phyloP scores from a whole-genome alignment of 2,113 vertebrate species.

The Elaphurus davidianus region DNA sequence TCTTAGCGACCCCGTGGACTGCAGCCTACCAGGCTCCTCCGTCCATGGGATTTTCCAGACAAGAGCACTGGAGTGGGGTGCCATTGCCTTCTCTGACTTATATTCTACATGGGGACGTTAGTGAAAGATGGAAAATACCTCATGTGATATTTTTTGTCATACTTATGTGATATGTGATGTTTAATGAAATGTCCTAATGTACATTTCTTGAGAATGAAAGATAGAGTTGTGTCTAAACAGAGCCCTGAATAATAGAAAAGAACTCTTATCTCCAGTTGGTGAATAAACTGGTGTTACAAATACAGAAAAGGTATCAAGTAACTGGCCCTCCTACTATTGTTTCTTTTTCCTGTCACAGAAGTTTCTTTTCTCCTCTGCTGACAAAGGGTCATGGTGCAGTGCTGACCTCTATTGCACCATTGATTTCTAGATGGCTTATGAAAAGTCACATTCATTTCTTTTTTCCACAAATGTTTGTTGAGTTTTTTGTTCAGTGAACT shows the following conservation, averaged over 20 bases:
- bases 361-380: neutral
- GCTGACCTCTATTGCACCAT: fast-evolving
- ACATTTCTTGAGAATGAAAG: neutral
- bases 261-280: neutral
- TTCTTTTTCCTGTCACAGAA: neutral
- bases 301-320: neutral
- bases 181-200: neutral
- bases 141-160: neutral
- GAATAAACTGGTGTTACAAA: neutral
- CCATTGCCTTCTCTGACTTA: neutral
- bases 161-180: neutral
- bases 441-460: neutral
- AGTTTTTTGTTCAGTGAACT: neutral
- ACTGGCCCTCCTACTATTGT: fast-evolving
- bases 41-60: too few species aligned
- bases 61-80: too few species aligned
- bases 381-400: neutral
- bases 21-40: too few species aligned
- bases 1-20: too few species aligned
- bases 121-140: neutral
- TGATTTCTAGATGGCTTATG: neutral
- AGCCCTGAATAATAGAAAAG: neutral
- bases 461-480: neutral
- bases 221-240: neutral
- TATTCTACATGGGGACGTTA: neutral